Evolutionary conservation across 2,888 invertebrate genomes (phyloP), one percentile per base, ranked within the genome.

Genomic region (Trissolcus japonicus): DNA sequence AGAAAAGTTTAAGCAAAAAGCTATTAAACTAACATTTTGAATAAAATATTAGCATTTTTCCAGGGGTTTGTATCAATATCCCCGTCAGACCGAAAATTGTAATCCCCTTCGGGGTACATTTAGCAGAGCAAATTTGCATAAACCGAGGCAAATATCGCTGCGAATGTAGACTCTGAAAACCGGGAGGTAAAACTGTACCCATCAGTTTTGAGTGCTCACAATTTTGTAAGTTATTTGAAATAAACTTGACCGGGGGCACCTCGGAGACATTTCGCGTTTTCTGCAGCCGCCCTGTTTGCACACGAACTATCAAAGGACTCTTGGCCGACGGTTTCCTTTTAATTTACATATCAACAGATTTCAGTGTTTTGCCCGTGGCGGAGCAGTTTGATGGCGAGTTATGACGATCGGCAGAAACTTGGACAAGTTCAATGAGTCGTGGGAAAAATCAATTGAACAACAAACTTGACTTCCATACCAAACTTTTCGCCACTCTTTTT

Each of bases 401-500:
- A 76, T 72, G 66, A 76, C 65, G 54, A 57, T 72, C 56, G 72
- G 54, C 35, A 61, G 66, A 76, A 76, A 72, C 71, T 76, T 72
- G 57, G 35, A 50, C 29, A 71, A 76, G 71, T 76, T 76, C 66
- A 76, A 76, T 71, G 67, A 77, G 75, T 81, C 78, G 81, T 76
- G 75, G 50, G 60, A 76, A 77, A n/a, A 77, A 72, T 41, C 57
- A 62, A 63, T 55, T 48, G 57, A 55, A 60, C 60, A 61, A 48
- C 25, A 62, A 76, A 76, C 48, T 76, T 69, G 71, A 57, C 62
- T 71, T 68, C 68, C 79, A 80, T 48, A 68, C 86, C 21, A 84
- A 86, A 73, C 83, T 89, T 66, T 40, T 88, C 1, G 1, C 19
- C 19, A 19, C 91, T 91, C 76, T 82, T 90, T 4, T 91, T 91